Percentiles rank a stretch among this genome's conserved stretches.
Conservation (phyloP, 2,888 invertebrate species). For the Adelognathus sp. region DNA sequence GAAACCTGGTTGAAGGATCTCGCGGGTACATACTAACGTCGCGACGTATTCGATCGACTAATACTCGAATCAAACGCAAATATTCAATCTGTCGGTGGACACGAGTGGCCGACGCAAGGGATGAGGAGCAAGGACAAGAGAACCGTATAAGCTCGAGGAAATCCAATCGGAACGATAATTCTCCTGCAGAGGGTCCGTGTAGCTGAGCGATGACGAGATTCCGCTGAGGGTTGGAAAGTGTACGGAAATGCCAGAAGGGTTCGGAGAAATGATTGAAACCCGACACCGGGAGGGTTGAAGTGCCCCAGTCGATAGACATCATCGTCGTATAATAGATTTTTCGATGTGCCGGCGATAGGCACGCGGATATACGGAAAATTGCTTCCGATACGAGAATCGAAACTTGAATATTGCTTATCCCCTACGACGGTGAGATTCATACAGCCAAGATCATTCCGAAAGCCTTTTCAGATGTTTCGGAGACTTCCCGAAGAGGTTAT, state of each 20-base stretch:
- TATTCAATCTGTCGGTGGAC: constrained; percentile 53
- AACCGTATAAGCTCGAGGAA: constrained; percentile 30
- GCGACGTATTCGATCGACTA: constrained; percentile 22
- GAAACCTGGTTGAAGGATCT: constrained; percentile 7
- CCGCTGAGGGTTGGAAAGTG: background rate
- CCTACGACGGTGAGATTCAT: too few relatives aligned
- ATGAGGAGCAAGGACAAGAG: background rate
- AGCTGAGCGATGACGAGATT: constrained; percentile 1
- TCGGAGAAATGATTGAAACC: background rate
- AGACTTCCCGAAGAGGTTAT: too few relatives aligned
- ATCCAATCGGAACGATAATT: constrained; percentile 58
- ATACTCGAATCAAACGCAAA: constrained; percentile 52
- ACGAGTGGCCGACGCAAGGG: constrained; percentile 25
- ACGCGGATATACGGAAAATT: too few relatives aligned
- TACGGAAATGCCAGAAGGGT: background rate
- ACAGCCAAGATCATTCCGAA: too few relatives aligned
- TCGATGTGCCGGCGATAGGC: too few relatives aligned
- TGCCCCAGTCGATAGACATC: background rate
- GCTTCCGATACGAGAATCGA: background rate
- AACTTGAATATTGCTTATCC: too few relatives aligned
- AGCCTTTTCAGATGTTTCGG: too few relatives aligned
- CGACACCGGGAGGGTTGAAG: background rate
- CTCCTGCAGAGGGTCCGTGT: background rate
- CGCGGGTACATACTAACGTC: background rate
- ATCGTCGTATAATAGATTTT: background rate